These are phyloP conservation scores for Matsumurasca onukii DNA, from an alignment of 1,140 invertebrate species.

Conservation along the genomic window DNA sequence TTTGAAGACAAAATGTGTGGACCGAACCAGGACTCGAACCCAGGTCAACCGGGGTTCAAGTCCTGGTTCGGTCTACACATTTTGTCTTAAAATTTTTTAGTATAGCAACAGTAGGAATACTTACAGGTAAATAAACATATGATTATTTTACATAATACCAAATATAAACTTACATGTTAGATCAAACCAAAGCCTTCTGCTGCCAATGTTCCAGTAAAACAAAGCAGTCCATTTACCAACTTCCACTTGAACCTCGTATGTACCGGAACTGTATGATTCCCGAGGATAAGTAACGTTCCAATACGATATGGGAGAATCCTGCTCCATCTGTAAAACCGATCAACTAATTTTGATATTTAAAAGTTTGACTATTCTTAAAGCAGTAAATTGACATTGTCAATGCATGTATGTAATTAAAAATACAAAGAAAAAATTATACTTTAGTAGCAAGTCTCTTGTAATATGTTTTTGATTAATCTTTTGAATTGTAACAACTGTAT, in stretches of 20 bases:
- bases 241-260: conserved; percentile 59
- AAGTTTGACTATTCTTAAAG: conserved; percentile 36
- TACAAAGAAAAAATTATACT: conserved; percentile 10
- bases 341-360: conserved; percentile 25
- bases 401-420: conserved; percentile 14
- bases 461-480: neutral
- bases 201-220: conserved; percentile 26
- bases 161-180: conserved; percentile 61
- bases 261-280: conserved; percentile 54
- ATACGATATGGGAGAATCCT: conserved; percentile 47
- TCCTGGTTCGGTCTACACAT: too few species aligned
- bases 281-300: conserved; percentile 62
- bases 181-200: conserved; percentile 51
- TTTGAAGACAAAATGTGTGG: too few species aligned
- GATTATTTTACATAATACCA: too few species aligned
- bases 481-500: conserved; percentile 24
- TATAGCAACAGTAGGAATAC: too few species aligned
- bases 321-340: neutral
- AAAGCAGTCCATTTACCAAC: conserved; percentile 50
- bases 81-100: too few species aligned
- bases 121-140: too few species aligned
- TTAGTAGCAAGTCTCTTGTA: neutral
- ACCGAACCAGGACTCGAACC: too few species aligned
- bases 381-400: conserved; percentile 1
- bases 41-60: too few species aligned